Evolutionary conservation across 2,113 vertebrate species (phyloP).

Genomic region (Corythornis cristatus): DNA sequence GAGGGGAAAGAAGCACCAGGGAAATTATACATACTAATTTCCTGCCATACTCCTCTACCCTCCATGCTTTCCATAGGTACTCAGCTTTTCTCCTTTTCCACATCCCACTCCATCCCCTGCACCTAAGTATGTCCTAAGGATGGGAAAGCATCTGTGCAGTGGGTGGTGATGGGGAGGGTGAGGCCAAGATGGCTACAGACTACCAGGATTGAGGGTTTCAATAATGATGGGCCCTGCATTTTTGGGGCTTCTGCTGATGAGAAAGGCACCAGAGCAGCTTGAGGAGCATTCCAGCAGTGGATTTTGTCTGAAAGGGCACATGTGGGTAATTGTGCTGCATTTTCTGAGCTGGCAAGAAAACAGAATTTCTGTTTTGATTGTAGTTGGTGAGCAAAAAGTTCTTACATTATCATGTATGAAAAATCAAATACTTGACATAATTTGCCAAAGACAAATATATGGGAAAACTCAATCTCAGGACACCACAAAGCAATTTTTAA

Average conservation of each 20-base stretch:
- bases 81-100: not conserved
- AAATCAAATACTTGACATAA: not conserved
- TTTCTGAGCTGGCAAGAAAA: not conserved
- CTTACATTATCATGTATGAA: not conserved
- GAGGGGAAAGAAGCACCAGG: not conserved
- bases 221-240: rapidly evolving
- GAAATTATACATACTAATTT: not conserved
- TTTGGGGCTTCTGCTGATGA: not conserved
- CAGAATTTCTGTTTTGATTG: not conserved
- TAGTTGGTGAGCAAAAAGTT: not conserved
- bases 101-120: not conserved
- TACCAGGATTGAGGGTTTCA: not conserved
- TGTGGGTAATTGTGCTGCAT: not conserved
- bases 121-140: not conserved
- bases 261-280: not conserved
- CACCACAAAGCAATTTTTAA: not conserved
- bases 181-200: not conserved
- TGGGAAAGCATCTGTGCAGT: not conserved
- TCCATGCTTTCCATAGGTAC: not conserved
- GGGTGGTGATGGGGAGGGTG: not conserved
- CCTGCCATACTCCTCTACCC: not conserved
- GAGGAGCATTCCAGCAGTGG: not conserved
- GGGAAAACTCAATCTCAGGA: not conserved
- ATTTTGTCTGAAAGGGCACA: not conserved
- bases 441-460: not conserved